A percentile compares a stretch with the other conserved stretches of the same genome.
Evolutionary conservation across 2,113 vertebrate genomes (phyloP).

Genomic region (Saccopteryx bilineata): DNA sequence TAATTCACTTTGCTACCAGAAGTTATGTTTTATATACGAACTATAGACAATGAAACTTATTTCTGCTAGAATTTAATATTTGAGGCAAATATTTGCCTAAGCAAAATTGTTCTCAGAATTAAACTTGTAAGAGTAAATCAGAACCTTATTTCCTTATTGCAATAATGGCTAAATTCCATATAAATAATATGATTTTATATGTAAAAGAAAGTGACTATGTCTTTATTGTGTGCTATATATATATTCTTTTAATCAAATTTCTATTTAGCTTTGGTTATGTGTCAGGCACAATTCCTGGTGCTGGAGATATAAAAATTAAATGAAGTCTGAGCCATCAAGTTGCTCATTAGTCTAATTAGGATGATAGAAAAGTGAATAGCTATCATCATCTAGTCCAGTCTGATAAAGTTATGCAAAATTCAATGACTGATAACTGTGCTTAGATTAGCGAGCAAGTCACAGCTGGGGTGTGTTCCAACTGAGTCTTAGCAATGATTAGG

Average conservation of each 20-base stretch:
- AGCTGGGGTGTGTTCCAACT: background rate
- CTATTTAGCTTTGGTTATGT: constrained; percentile 20
- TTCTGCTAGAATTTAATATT: constrained; percentile 48
- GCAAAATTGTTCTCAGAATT: constrained; percentile 57
- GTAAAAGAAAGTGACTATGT: constrained; percentile 39
- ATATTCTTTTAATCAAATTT: background rate
- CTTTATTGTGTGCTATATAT: background rate
- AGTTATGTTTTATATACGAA: constrained; percentile 42
- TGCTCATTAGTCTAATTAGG: background rate
- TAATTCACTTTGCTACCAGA: constrained; percentile 14
- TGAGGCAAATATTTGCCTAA: constrained; percentile 63
- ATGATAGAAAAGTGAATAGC: background rate
- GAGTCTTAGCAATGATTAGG: background rate
- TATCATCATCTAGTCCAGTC: background rate
- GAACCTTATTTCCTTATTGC: constrained; percentile 54
- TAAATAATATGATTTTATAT: constrained; percentile 60
- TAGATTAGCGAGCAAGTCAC: background rate
- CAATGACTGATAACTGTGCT: background rate
- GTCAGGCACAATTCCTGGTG: background rate
- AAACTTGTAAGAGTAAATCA: constrained; percentile 61
- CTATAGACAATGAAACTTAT: background rate
- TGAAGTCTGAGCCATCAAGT: background rate
- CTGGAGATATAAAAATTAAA: constrained; percentile 48
- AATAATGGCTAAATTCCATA: constrained; percentile 6
- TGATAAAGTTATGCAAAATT: constrained; percentile 3